Percentiles rank a stretch among this genome's conserved stretches.
Conservation (phyloP, 37 sponge, comb jelly and placozoan genomes). For the Geodia barretti region DNA sequence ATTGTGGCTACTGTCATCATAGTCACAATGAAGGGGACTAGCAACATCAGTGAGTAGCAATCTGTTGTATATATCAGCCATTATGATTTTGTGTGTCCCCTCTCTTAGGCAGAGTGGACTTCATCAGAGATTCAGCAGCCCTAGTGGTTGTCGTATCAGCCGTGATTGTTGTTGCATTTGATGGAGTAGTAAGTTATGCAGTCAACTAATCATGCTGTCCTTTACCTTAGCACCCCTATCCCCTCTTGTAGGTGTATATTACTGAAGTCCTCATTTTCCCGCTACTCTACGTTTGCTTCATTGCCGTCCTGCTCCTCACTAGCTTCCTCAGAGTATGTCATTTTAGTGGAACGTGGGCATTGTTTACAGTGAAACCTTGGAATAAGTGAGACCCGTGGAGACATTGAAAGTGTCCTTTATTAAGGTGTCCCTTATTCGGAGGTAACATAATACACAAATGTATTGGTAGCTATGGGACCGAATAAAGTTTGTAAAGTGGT, state of each 20-base stretch:
- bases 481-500: not conserved
- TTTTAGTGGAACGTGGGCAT: not conserved
- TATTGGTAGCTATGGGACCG: not conserved
- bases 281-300: constrained; percentile 74
- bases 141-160: constrained; percentile 60
- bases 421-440: no score
- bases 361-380: not conserved
- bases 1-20: constrained; percentile 70
- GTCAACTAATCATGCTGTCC: not conserved
- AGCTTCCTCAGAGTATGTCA: constrained; percentile 57
- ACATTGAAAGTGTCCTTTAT: no score
- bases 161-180: constrained; percentile 66
- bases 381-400: not conserved
- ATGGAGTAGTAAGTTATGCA: constrained; percentile 62
- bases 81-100: not conserved
- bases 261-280: constrained; percentile 81
- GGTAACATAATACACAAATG: no score
- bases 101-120: constrained; percentile 61
- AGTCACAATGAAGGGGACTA: constrained; percentile 12
- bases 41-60: constrained; percentile 53
- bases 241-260: constrained; percentile 65
- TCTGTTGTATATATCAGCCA: no score
- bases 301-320: constrained; percentile 60
- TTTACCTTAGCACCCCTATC: not conserved
- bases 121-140: constrained; percentile 71